Evolutionary conservation across 2,113 vertebrate genomes (phyloP), one percentile per base, ranked within the genome.

Genomic region (Ammodytes marinus): DNA sequence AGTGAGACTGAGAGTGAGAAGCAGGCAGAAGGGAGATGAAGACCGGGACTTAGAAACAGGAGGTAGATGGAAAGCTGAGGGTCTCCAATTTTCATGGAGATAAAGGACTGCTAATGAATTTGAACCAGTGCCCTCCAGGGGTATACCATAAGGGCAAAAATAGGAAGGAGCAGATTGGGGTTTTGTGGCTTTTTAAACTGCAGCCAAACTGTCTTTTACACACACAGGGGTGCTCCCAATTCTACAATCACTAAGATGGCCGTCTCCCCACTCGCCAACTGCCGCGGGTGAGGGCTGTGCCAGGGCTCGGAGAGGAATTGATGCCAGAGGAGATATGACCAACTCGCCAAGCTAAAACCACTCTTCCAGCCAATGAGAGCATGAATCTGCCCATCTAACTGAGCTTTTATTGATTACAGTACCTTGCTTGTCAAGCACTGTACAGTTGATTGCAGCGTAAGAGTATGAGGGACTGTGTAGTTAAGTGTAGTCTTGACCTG

Each of bases 31-130:
- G 81, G 65, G 77, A 80, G 74, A 58, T 63, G 71, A 60, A 77
- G 83, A 74, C 61, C 17, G 57, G 17, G 57, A 72, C 43, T 81
- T 74, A 88, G 79, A 77, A 91, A 87, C 88, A 91, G 92, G 77
- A 90, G 82, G 85, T 90, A 75, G 86, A 88, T 75, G 75, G 79
- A 79, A 76, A 88, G 80, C 77, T 89, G 92, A 88, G 90, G 83
- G 83, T 81, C 77, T 74, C 73, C 74, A 77, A 91, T 92, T 93
- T 93, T 92, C 88, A 92, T 91, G 76, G 86, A 92, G 84, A 92
- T 91, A 90, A 90, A 89, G 82, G 85, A 82, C 74, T 61, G 7
- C 80, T 90, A 89, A 94, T 94, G 88, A 93, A 93, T 93, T 87
- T 84, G 86, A 93, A 91, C 84, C 84, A 86, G 55, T 80, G 82